phyloP scores from a whole-genome alignment of 2,113 vertebrate genomes.

The Chloropsis hardwickii region DNA sequence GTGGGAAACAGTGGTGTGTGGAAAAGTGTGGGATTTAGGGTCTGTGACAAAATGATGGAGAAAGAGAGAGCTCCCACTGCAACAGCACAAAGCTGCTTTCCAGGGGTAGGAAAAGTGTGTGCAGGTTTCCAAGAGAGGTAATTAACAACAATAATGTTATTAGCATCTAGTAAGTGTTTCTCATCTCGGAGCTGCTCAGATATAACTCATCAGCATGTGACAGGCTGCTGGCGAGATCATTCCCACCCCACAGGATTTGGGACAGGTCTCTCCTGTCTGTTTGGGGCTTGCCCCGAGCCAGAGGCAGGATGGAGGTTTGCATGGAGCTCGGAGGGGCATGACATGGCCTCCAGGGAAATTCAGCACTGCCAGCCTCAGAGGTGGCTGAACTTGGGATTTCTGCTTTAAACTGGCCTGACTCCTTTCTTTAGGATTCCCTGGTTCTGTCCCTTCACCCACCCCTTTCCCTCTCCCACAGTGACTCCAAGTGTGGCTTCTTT shows the following conservation, averaged over 20 bases:
- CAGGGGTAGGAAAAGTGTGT: not conserved
- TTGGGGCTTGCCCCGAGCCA: not conserved
- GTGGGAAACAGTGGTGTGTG: not conserved
- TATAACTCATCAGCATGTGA: not conserved
- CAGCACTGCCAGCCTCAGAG: not conserved
- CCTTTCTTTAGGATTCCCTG: not conserved
- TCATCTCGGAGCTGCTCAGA: not conserved
- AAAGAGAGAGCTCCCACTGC: not conserved
- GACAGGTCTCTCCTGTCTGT: conserved; percentile 30
- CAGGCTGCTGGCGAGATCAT: not conserved
- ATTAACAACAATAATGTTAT: not conserved
- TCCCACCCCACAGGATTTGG: not conserved
- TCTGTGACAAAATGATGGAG: not conserved
- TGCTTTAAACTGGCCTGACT: fast-evolving
- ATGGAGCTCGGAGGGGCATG: not conserved
- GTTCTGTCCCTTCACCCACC: not conserved
- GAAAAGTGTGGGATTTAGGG: not conserved
- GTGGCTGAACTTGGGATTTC: not conserved
- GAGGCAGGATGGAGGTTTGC: not conserved
- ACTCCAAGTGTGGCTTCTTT: fast-evolving
- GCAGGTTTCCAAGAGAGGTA: not conserved
- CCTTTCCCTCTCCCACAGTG: fast-evolving
- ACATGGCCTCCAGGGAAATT: not conserved
- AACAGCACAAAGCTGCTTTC: not conserved
- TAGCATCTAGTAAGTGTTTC: not conserved